Conservation (phyloP, 2,888 invertebrate species). For the Troilus luridus region DNA sequence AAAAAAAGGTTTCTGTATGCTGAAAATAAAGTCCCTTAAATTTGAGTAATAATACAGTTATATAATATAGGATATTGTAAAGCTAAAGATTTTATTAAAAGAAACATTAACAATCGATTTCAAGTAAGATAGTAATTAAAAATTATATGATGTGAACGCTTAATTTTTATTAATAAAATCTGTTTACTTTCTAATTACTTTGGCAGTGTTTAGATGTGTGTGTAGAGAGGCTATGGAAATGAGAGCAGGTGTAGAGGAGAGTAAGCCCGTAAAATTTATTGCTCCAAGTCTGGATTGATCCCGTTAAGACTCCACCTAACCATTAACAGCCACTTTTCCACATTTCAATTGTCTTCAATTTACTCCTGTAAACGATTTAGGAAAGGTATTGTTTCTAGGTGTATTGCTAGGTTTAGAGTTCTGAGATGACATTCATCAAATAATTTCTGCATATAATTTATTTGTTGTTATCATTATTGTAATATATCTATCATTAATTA, state of each 20-base stretch:
- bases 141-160: too few species aligned
- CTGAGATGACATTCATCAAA: not conserved
- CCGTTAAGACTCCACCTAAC: constrained; percentile 37
- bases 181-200: not conserved
- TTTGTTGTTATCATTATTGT: not conserved
- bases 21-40: too few species aligned
- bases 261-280: not conserved
- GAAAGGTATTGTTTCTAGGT: not conserved
- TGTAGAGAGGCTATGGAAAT: not conserved
- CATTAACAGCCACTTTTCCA: constrained; percentile 21
- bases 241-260: not conserved
- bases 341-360: constrained; percentile 6
- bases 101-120: too few species aligned
- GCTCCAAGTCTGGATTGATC: not conserved
- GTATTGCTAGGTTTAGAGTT: not conserved
- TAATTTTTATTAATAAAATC: too few species aligned
- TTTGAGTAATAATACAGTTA: too few species aligned
- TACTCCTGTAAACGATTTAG: not conserved
- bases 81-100: too few species aligned
- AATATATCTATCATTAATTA: not conserved
- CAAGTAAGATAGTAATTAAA: too few species aligned
- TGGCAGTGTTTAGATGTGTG: not conserved
- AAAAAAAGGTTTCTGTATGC: too few species aligned
- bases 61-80: too few species aligned
- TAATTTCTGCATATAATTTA: not conserved